Evolutionary conservation across 2,797 vertebrate genomes (phyloP).

Genomic region (Pangasius sanitwongsei): DNA sequence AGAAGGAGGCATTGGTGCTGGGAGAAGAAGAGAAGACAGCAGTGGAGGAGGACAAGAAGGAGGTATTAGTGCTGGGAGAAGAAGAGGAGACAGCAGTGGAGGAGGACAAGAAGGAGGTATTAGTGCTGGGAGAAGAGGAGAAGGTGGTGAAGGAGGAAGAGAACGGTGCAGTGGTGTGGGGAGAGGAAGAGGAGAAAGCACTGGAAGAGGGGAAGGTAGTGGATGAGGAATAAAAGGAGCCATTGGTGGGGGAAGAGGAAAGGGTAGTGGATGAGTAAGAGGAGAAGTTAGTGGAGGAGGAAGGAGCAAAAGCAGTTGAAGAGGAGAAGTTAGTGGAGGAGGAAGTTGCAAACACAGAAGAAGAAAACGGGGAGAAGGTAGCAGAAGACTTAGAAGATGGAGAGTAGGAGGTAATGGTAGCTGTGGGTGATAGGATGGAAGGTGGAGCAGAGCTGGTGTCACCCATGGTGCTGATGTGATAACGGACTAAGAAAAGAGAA

Average conservation of each 20-base stretch:
- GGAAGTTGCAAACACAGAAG: not conserved
- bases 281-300: not conserved
- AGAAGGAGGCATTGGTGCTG: not conserved
- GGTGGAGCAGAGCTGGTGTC: not conserved
- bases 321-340: not conserved
- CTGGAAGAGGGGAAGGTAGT: not conserved
- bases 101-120: not conserved
- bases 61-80: not conserved
- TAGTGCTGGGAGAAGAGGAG: not conserved
- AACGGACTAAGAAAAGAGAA: conserved; percentile 10
- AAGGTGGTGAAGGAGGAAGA: not conserved
- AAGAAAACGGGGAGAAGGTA: not conserved
- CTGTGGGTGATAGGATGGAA: conserved; percentile 12
- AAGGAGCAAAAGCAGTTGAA: not conserved
- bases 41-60: not conserved
- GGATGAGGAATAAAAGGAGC: not conserved
- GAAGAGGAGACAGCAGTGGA: not conserved
- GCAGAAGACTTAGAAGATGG: not conserved
- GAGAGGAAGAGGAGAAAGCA: not conserved
- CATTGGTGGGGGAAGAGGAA: conserved; percentile 26
- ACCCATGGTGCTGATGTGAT: not conserved
- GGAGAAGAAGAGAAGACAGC: conserved; percentile 16
- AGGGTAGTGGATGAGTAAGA: not conserved
- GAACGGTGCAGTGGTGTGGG: not conserved
- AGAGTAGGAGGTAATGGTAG: not conserved